These are phyloP conservation scores for Drosophila mayri DNA, from an alignment of 1,140 invertebrate genomes.

Conservation along the genomic window DNA sequence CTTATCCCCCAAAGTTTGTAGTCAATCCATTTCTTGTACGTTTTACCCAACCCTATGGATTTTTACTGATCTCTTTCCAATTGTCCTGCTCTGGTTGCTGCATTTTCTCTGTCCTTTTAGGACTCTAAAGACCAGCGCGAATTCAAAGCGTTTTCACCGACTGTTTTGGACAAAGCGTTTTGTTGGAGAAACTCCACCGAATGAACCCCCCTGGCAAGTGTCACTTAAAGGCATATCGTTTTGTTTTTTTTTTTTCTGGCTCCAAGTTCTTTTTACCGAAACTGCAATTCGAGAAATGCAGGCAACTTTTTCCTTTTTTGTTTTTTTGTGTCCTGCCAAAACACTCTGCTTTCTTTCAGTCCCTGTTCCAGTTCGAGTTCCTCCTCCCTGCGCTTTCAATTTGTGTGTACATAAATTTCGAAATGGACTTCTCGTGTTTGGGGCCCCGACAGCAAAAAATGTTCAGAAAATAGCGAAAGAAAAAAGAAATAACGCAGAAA, in stretches of 20 bases:
- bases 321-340: conserved; percentile 34
- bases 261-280: conserved; percentile 35
- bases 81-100: conserved; percentile 6
- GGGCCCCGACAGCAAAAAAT: conserved; percentile 48
- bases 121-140: conserved; percentile 6
- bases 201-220: conserved; percentile 44
- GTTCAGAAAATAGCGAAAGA: conserved; percentile 23
- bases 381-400: conserved; percentile 65
- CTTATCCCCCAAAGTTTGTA: background rate
- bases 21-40: background rate
- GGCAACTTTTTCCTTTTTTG: conserved; percentile 30
- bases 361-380: conserved; percentile 14
- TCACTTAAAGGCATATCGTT: conserved; percentile 68
- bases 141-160: conserved; percentile 39
- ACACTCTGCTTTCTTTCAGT: conserved; percentile 40
- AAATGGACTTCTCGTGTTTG: conserved; percentile 80
- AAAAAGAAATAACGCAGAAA: conserved; percentile 17
- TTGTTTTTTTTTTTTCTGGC: conserved; percentile 38
- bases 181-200: conserved; percentile 14
- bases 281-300: conserved; percentile 69
- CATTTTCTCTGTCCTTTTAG: background rate
- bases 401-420: conserved; percentile 83
- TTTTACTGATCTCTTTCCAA: conserved; percentile 28
- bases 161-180: conserved; percentile 49
- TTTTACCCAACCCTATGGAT: background rate